A percentile compares a stretch with the other conserved stretches of the same genome.
These are phyloP conservation scores for Vanessa atalanta DNA, from an alignment of 1,140 invertebrate genomes.

Conservation along the genomic window DNA sequence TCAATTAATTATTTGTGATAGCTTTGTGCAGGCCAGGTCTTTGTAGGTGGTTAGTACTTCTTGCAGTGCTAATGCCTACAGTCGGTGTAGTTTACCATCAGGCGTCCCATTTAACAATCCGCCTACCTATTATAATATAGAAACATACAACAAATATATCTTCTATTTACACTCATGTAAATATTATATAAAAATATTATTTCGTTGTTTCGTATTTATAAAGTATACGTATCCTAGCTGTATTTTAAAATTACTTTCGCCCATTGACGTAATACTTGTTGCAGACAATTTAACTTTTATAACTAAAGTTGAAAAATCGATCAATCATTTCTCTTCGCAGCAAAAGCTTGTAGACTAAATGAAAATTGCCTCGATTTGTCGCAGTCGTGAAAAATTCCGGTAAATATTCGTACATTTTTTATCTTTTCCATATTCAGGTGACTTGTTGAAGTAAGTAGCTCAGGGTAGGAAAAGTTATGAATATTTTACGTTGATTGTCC, in stretches of 20 bases:
- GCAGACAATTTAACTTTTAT: neutral
- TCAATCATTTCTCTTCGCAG: neutral
- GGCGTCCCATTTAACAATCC: too few species aligned
- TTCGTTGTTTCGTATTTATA: neutral
- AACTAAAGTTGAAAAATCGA: neutral
- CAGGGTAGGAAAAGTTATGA: constrained; percentile 24
- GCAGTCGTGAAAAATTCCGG: neutral
- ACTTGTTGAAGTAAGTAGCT: constrained; percentile 14
- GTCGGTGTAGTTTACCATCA: too few species aligned
- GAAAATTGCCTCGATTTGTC: neutral
- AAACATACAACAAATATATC: too few species aligned
- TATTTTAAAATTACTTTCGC: neutral
- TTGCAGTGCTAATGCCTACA: too few species aligned
- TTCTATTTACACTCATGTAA: too few species aligned
- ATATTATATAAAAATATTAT: too few species aligned
- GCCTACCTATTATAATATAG: too few species aligned
- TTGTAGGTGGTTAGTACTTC: too few species aligned
- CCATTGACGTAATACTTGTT: neutral
- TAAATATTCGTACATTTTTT: neutral
- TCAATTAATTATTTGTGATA: too few species aligned
- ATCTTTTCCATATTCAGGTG: constrained; percentile 7
- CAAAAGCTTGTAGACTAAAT: neutral
- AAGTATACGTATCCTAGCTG: neutral
- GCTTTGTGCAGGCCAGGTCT: too few species aligned
- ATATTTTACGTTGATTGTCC: constrained; percentile 27